Evolutionary conservation across 2,888 invertebrate genomes (phyloP).

Genomic region (Rambutsinella grinnellia): DNA sequence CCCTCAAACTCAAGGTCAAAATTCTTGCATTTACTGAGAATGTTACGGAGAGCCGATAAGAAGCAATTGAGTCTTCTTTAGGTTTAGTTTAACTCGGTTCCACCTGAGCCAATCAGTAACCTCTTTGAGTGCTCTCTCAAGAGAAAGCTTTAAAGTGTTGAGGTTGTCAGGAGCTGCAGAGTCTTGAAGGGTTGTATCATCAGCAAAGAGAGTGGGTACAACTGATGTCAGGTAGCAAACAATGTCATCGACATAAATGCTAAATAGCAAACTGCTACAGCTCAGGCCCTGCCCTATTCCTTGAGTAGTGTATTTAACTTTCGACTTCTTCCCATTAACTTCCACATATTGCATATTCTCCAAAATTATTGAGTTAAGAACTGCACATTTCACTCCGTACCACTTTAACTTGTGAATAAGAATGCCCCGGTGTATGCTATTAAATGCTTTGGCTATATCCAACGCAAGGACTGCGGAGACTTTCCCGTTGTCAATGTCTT

Average conservation of each 20-base stretch:
- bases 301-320: not conserved
- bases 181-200: not conserved
- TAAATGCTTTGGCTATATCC: slow-evolving; percentile 37
- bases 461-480: slow-evolving; percentile 22
- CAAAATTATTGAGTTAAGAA: not conserved
- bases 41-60: not conserved
- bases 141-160: not conserved
- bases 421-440: not conserved
- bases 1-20: not conserved
- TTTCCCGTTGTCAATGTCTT: slow-evolving; percentile 24
- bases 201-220: not conserved
- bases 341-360: not conserved
- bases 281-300: not conserved
- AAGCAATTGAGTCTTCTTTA: not conserved
- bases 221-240: too few species aligned
- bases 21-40: not conserved
- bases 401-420: not conserved
- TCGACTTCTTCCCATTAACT: not conserved
- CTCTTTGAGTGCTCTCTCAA: not conserved
- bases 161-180: not conserved
- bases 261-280: not conserved
- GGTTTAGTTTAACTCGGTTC: not conserved
- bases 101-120: not conserved
- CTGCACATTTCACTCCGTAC: not conserved
- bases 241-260: not conserved